Conservation (phyloP, 2,888 invertebrate genomes). For the Agonum fuliginosum region DNA sequence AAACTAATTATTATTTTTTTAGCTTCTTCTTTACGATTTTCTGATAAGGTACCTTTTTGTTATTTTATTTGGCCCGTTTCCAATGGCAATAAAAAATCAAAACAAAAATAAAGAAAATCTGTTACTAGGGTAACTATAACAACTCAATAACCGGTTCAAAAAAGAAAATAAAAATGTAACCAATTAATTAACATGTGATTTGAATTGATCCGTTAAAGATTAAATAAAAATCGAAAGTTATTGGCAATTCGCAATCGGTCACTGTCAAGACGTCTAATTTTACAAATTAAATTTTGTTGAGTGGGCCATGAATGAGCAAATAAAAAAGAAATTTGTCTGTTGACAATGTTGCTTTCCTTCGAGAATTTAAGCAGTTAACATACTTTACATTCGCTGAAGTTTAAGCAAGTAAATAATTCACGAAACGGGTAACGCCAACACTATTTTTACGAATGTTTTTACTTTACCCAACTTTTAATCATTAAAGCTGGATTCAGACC, state of each 20-base stretch:
- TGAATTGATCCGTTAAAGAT: background rate
- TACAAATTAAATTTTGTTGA: background rate
- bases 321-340: background rate
- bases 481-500: too few species aligned
- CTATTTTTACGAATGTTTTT: background rate
- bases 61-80: background rate
- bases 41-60: background rate
- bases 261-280: slow-evolving; percentile 19
- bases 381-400: too few species aligned
- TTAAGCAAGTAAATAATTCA: too few species aligned
- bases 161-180: background rate
- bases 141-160: slow-evolving; percentile 12
- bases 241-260: slow-evolving; percentile 8
- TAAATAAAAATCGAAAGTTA: slow-evolving; percentile 36
- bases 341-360: background rate
- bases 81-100: background rate
- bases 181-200: slow-evolving; percentile 29
- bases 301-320: background rate
- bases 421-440: too few species aligned
- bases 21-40: too few species aligned
- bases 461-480: background rate
- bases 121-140: background rate
- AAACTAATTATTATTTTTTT: too few species aligned
- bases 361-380: too few species aligned
- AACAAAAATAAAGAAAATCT: background rate